A percentile compares a stretch with the other conserved stretches of the same genome.
Evolutionary conservation across 2,113 vertebrate genomes (phyloP).

Genomic region (Rhagologus leucostigma): DNA sequence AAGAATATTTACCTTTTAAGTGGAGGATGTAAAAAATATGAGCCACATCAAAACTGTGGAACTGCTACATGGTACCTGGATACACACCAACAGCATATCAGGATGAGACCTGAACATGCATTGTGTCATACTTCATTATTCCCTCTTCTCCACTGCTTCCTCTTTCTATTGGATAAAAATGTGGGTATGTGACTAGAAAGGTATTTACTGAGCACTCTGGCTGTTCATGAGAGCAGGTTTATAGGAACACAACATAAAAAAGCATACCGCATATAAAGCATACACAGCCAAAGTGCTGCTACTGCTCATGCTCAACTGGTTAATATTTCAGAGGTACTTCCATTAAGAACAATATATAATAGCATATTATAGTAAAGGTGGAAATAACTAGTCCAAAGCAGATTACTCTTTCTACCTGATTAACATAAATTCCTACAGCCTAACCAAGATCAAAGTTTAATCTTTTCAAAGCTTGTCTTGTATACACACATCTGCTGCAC

Average conservation of each 20-base stretch:
- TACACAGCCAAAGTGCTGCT: not conserved
- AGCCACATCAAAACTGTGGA: not conserved
- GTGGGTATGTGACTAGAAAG: not conserved
- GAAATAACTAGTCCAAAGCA: not conserved
- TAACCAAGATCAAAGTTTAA: slow-evolving; percentile 30
- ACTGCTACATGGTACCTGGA: not conserved
- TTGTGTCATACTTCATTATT: not conserved
- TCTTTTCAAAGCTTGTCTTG: slow-evolving; percentile 1
- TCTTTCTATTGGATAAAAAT: not conserved
- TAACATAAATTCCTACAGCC: not conserved
- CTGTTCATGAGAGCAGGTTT: not conserved
- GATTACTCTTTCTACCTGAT: not conserved
- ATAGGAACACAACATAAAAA: not conserved
- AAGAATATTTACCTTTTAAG: not conserved
- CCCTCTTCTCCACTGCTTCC: not conserved
- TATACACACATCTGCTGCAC: slow-evolving; percentile 8
- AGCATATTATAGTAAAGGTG: not conserved
- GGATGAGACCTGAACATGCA: not conserved
- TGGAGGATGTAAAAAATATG: not conserved
- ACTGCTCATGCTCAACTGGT: not conserved
- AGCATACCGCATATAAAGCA: too few relatives aligned
- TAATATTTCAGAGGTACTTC: not conserved
- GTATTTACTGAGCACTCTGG: not conserved
- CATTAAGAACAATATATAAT: not conserved
- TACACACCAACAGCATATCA: not conserved